Percentiles rank a stretch among this genome's conserved stretches.
These are phyloP conservation scores for Poeciliopsis occidentalis DNA, from an alignment of 2,113 vertebrate genomes.

Conservation along the genomic window DNA sequence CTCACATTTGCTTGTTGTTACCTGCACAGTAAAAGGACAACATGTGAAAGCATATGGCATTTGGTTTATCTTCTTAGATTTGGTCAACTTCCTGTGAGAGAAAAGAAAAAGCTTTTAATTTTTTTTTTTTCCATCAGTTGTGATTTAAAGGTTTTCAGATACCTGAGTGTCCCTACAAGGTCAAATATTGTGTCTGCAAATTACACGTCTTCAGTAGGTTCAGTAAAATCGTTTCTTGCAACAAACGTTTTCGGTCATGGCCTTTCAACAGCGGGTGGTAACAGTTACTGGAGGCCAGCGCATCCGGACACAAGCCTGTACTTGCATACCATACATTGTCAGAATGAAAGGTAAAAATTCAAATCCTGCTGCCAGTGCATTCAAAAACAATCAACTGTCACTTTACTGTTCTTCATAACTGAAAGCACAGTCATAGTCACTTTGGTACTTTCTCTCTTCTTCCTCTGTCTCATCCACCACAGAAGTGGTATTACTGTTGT, in stretches of 20 bases:
- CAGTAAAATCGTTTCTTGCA: not conserved
- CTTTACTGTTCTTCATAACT: conserved; percentile 33
- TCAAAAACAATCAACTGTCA: conserved; percentile 60
- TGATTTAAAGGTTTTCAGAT: not conserved
- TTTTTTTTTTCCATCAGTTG: not conserved
- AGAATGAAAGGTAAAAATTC: conserved; percentile 69
- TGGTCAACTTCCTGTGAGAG: not conserved
- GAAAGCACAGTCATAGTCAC: conserved; percentile 19
- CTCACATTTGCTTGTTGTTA: not conserved
- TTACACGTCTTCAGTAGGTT: not conserved
- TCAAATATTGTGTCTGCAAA: conserved; percentile 13
- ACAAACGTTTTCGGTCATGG: not conserved
- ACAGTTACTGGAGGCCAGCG: not conserved
- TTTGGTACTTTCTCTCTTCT: conserved; percentile 30
- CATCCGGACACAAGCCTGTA: not conserved
- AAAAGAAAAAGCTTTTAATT: not conserved
- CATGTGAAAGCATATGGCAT: not conserved
- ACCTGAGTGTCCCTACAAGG: not conserved
- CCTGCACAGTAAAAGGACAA: not conserved
- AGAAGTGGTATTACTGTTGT: conserved; percentile 27
- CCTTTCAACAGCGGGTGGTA: conserved; percentile 20
- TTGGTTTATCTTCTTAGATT: not conserved
- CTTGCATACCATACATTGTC: conserved; percentile 34
- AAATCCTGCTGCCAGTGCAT: conserved; percentile 17
- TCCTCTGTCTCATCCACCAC: conserved; percentile 38